Evolutionary conservation across 2,113 vertebrate species (phyloP).

Genomic region (Takifugu flavidus): DNA sequence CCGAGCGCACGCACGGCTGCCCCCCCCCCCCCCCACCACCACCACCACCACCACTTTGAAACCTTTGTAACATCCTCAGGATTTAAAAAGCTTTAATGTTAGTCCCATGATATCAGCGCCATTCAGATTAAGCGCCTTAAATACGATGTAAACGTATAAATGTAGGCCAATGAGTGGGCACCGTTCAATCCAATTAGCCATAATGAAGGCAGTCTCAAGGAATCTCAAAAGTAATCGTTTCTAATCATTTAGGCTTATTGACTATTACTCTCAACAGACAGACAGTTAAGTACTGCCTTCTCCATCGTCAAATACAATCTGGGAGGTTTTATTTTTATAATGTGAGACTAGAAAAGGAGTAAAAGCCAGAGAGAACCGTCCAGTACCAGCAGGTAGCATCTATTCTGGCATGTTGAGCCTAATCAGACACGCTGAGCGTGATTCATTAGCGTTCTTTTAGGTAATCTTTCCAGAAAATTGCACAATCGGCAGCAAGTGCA

Average conservation of each 20-base stretch:
- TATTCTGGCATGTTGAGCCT: slow-evolving; percentile 13
- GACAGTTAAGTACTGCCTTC: slow-evolving; percentile 27
- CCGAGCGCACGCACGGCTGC: slow-evolving; percentile 32
- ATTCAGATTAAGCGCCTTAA: slow-evolving; percentile 72
- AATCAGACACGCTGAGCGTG: not conserved
- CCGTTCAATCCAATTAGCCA: slow-evolving; percentile 73
- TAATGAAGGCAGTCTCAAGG: slow-evolving; percentile 64
- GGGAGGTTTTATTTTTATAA: slow-evolving; percentile 1
- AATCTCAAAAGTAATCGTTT: slow-evolving; percentile 61
- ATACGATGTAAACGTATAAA: slow-evolving; percentile 68
- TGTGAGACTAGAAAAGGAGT: not conserved
- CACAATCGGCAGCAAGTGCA: no score
- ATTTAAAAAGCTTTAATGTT: slow-evolving; percentile 74
- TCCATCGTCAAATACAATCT: slow-evolving; percentile 6
- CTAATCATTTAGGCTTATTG: slow-evolving; percentile 53
- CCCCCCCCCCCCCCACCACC: slow-evolving; percentile 12
- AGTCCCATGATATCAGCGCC: slow-evolving; percentile 74
- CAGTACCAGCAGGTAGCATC: not conserved
- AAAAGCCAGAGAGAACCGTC: not conserved
- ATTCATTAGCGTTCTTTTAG: no score
- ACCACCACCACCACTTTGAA: slow-evolving; percentile 24
- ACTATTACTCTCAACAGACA: slow-evolving; percentile 31
- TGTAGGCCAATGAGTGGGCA: slow-evolving; percentile 72
- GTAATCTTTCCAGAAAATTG: no score
- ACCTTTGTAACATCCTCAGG: slow-evolving; percentile 60